Evolutionary conservation across 2,888 invertebrate species (phyloP).

Genomic region (Conops quadrifasciatus): DNA sequence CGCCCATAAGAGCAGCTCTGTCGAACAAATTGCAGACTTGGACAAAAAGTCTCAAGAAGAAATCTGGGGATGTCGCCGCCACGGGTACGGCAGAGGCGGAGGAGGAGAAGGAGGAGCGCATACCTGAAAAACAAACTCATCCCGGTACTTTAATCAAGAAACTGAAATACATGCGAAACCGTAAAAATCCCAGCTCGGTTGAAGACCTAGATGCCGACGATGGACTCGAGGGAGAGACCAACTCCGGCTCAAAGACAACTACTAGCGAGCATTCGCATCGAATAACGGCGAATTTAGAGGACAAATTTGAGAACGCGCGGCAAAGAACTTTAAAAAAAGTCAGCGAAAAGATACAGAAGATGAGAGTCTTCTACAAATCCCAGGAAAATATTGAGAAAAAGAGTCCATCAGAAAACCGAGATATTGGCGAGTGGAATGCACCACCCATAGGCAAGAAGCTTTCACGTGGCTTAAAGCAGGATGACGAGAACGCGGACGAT

Average conservation of each 20-base stretch:
- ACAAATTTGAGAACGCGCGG: conserved; percentile 47
- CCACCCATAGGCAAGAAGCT: neutral
- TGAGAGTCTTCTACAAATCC: conserved; percentile 54
- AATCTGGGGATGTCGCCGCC: conserved; percentile 34
- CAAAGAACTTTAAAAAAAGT: conserved; percentile 54
- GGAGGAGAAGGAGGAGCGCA: conserved; percentile 42
- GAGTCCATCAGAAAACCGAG: conserved; percentile 41
- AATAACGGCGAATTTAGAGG: conserved; percentile 47
- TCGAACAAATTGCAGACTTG: conserved; percentile 53
- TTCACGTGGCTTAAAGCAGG: conserved; percentile 30
- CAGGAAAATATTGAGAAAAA: conserved; percentile 41
- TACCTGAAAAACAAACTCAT: conserved; percentile 43
- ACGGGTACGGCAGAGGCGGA: conserved; percentile 20
- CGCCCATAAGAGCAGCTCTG: conserved; percentile 42
- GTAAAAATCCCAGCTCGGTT: conserved; percentile 46
- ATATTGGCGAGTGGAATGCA: neutral
- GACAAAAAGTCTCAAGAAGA: conserved; percentile 56
- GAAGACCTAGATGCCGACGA: conserved; percentile 43
- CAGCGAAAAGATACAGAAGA: conserved; percentile 55
- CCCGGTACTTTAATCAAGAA: conserved; percentile 47
- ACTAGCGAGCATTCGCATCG: conserved; percentile 22
- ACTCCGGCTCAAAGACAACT: conserved; percentile 26
- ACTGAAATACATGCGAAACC: conserved; percentile 49
- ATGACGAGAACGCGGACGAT: conserved; percentile 48
- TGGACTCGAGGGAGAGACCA: conserved; percentile 38